Percentiles rank a stretch among this genome's conserved stretches.
Conservation (phyloP, 1,140 invertebrate species). For the Aphelenchoides avenae region DNA sequence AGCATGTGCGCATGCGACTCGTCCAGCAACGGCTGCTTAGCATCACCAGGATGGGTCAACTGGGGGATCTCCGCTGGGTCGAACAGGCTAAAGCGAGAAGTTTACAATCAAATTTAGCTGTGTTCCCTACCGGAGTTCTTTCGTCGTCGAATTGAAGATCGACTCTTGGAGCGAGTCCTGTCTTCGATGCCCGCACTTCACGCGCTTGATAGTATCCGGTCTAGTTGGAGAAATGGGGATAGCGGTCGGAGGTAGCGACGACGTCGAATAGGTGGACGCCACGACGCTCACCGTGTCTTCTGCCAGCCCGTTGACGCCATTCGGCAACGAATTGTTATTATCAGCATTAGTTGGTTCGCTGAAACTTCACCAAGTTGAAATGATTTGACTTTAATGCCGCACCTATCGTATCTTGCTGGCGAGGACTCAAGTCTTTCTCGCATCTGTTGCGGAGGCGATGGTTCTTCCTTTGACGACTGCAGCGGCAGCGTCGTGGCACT, state of each 20-base stretch:
- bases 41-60: conserved; percentile 45
- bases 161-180: conserved; percentile 57
- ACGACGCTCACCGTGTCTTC: too few species aligned
- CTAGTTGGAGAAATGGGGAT: conserved; percentile 9
- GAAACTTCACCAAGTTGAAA: too few species aligned
- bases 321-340: too few species aligned
- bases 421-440: too few species aligned
- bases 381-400: too few species aligned
- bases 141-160: conserved; percentile 52
- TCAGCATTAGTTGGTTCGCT: too few species aligned
- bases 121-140: conserved; percentile 42
- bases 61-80: conserved; percentile 53
- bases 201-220: conserved; percentile 43
- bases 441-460: too few species aligned
- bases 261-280: not conserved
- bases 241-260: conserved; percentile 13
- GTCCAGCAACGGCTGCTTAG: conserved; percentile 52
- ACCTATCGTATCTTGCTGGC: too few species aligned
- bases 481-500: too few species aligned
- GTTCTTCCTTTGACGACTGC: too few species aligned
- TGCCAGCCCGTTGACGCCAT: too few species aligned
- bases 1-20: conserved; percentile 57
- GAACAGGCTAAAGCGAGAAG: conserved; percentile 39
- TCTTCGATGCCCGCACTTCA: conserved; percentile 50
- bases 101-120: not conserved